Base-by-base conservation (phyloP, 2,797 vertebrate genomes). In the Parauchenoglanis ngamensis region DNA sequence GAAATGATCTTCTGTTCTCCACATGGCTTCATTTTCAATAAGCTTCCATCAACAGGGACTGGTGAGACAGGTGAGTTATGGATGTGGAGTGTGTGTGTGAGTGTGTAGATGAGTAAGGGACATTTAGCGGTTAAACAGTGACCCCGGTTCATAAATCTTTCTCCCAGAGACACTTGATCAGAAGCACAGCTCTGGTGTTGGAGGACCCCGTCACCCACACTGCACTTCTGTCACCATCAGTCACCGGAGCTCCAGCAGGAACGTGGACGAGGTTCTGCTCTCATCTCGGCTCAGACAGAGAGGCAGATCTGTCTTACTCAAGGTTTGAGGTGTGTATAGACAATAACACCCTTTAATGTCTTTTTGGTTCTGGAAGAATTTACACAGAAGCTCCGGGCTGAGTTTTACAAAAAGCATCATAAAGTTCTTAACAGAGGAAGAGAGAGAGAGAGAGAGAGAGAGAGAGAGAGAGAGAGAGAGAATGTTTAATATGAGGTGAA, bases 11-110 rank as follows among this genome's bases (percentile, higher is more conserved):
- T 61, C 35, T 46, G 23, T 81, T 81, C 88, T 90, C 94, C 89
- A 89, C 94, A 92, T 90, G 92, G 91, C 90, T 93, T 89, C 92
- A 68, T 93, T 92, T 92, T 91, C 91, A 92, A 92, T 92, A 90
- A 93, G 84, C n/a, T 86, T 87, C 86, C 79, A 63, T 81, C 57
- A 87, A 87, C 91, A 88, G 90, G 46, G 88, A 91, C 4, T 68
- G 81, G 90, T 54, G 91, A 92, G 93, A 94, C 93, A 94, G 93
- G 92, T 95, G 93, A 90, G 87, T 92, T 90, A 92, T 92, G 93
- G 91, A 93, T 28, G 59, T 80, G 49, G 15, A 56, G 46, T 54
- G 23, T 67, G 44, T 67, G 61, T 56, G 67, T 40, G 23, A 75
- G 56, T 61, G 83, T 84, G 28, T 59, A 4, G 15, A 23, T 21